Base-by-base conservation (phyloP, 1,140 invertebrate species). In the Sogatella furcifera region DNA sequence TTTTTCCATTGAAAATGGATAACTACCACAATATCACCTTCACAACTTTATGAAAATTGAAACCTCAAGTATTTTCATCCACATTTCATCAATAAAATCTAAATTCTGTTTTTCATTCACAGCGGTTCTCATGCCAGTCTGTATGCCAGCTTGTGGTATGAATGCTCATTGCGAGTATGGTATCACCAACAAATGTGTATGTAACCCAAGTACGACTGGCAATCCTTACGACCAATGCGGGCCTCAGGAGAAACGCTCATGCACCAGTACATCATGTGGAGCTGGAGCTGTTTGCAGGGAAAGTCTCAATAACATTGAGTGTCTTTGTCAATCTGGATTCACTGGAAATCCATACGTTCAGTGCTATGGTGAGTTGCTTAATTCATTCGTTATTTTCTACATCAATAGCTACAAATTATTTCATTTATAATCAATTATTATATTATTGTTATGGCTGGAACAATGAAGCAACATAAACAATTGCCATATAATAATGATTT, bases 151-250 rank as follows among this genome's bases (percentile, higher is more conserved):
- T 19, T 95, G 92, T 71, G 89, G 86, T 0, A 67, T 78, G 21
- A 90, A 92, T 72, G 88, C 90, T 11, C 91, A 95, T 69, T 95
- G 92, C 70, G 84, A 90, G 67, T 95, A 95, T 68, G 84, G 85
- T 14, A 52, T 76, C 11, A 74, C 77, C 19, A 90, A 89, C 59
- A 79, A 83, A 62, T 95, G 92, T 66, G 84, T 86, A 62, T 95
- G 92, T 68, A 85, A 94, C 71, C 80, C 82, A 52, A 89, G 89
- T 11, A 89, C 83, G 3, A 85, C 74, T 60, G 92, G 91, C 58
- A 95, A 95, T 78, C 92, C 92, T 6, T 95, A 95, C 71, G 80
- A 84, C 61, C 82, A 83, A 19, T 95, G 92, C 71, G 80, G 82
- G 1, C 72, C 79, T 34, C 79, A 86, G 65, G 78, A 82, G 64